These are phyloP conservation scores for Entelurus aequoreus DNA, from an alignment of 2,113 vertebrate species.

Conservation along the genomic window DNA sequence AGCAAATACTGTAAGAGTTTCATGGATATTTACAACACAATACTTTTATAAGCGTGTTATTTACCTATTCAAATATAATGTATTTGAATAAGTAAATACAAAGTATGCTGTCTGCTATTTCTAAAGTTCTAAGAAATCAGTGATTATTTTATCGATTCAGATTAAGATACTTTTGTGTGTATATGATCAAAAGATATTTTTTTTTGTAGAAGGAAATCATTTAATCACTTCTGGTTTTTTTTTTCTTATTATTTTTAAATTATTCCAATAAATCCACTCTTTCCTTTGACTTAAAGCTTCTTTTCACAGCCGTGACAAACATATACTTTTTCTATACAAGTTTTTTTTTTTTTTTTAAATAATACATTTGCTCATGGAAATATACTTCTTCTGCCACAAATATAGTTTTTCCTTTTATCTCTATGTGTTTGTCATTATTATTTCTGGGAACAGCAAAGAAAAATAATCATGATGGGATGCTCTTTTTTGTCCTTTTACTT, in stretches of 20 bases:
- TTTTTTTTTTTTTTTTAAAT: too few relatives aligned
- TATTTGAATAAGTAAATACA: not conserved
- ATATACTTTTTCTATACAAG: too few relatives aligned
- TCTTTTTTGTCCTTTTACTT: not conserved
- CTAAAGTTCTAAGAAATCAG: not conserved
- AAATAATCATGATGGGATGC: not conserved
- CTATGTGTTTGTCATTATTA: slow-evolving; percentile 42
- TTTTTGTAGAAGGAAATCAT: too few relatives aligned
- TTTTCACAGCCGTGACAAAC: slow-evolving; percentile 39
- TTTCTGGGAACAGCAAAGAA: slow-evolving; percentile 40
- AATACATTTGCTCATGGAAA: too few relatives aligned
- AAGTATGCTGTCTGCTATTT: not conserved
- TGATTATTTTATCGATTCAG: too few relatives aligned
- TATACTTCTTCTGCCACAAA: slow-evolving; percentile 33
- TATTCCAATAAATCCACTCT: slow-evolving; percentile 39
- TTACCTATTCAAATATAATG: too few relatives aligned
- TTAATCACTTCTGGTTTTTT: slow-evolving; percentile 1
- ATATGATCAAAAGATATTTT: too few relatives aligned
- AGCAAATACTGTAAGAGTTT: too few relatives aligned
- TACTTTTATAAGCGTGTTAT: not conserved
- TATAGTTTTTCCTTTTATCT: slow-evolving; percentile 55
- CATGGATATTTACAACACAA: not conserved
- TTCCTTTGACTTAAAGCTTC: slow-evolving; percentile 63
- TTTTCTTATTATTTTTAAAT: not conserved
- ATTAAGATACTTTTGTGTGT: too few relatives aligned